Evolutionary conservation across 1,140 invertebrate genomes (phyloP).

Genomic region (Amphibalanus amphitrite): DNA sequence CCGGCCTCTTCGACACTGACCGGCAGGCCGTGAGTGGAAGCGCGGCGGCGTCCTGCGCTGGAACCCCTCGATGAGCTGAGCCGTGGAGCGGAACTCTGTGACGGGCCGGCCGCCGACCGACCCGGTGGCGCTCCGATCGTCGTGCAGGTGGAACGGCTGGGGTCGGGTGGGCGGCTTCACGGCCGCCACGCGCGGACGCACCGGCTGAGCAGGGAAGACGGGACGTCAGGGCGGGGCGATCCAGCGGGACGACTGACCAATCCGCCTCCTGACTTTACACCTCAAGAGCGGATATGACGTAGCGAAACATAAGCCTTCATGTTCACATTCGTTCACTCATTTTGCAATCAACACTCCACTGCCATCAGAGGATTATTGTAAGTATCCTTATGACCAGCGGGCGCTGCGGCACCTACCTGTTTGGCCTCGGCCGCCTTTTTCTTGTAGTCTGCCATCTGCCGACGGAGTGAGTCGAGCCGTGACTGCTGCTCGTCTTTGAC

Average conservation of each 20-base stretch:
- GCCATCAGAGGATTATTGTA: too few relatives aligned
- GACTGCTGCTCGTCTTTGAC: neutral
- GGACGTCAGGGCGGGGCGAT: too few relatives aligned
- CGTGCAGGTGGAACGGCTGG: slow-evolving; percentile 17
- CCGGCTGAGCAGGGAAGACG: too few relatives aligned
- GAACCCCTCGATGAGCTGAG: slow-evolving; percentile 16
- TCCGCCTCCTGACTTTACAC: too few relatives aligned
- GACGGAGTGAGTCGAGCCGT: neutral
- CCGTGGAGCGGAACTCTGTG: slow-evolving; percentile 15
- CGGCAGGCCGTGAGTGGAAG: slow-evolving; percentile 9
- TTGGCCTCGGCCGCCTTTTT: neutral
- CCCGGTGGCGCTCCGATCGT: slow-evolving; percentile 6
- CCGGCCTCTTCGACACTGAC: slow-evolving; percentile 8
- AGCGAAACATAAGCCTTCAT: too few relatives aligned
- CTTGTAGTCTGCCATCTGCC: neutral
- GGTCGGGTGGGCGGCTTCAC: slow-evolving; percentile 10
- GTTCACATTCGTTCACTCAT: too few relatives aligned
- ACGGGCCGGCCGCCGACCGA: slow-evolving; percentile 4
- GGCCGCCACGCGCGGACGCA: too few relatives aligned
- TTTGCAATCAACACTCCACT: too few relatives aligned
- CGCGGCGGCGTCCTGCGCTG: slow-evolving; percentile 16
- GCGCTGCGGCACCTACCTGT: too few relatives aligned
- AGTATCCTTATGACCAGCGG: too few relatives aligned
- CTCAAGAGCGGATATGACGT: too few relatives aligned
- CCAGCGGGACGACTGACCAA: too few relatives aligned